Conservation (phyloP, 2,888 invertebrate genomes). For the Eilema caniola region DNA sequence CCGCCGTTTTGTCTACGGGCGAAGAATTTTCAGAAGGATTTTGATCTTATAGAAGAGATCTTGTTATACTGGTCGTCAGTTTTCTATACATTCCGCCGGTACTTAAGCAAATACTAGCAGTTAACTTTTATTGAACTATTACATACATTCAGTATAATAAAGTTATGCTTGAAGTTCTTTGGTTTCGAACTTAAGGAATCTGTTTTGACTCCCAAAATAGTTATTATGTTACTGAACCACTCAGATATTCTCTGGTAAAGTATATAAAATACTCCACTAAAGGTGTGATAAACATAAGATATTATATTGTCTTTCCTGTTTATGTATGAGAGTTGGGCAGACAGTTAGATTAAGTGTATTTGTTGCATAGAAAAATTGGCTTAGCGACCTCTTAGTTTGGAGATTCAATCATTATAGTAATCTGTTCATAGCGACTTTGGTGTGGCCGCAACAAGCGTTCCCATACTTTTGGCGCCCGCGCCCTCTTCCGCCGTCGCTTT, state of each 20-base stretch:
- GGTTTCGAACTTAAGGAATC: slow-evolving; percentile 51
- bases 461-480: no score
- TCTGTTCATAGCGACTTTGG: background rate
- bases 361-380: background rate
- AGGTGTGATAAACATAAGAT: background rate
- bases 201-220: slow-evolving; percentile 51
- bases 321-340: background rate
- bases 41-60: slow-evolving; percentile 49
- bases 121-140: slow-evolving; percentile 81
- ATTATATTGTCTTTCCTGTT: background rate
- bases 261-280: no score
- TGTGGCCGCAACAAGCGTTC: no score
- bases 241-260: no score
- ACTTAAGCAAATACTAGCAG: slow-evolving; percentile 78
- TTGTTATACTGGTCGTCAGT: slow-evolving; percentile 54
- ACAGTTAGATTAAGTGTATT: background rate
- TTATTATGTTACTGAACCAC: slow-evolving; percentile 33
- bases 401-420: background rate
- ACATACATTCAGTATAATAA: slow-evolving; percentile 76
- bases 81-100: slow-evolving; percentile 58
- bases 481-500: no score
- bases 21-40: slow-evolving; percentile 41
- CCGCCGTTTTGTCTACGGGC: slow-evolving; percentile 46
- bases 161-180: slow-evolving; percentile 68
- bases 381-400: background rate